These are phyloP conservation scores for Cyanocitta stelleri DNA, from an alignment of 2,113 vertebrate species.

Conservation along the genomic window DNA sequence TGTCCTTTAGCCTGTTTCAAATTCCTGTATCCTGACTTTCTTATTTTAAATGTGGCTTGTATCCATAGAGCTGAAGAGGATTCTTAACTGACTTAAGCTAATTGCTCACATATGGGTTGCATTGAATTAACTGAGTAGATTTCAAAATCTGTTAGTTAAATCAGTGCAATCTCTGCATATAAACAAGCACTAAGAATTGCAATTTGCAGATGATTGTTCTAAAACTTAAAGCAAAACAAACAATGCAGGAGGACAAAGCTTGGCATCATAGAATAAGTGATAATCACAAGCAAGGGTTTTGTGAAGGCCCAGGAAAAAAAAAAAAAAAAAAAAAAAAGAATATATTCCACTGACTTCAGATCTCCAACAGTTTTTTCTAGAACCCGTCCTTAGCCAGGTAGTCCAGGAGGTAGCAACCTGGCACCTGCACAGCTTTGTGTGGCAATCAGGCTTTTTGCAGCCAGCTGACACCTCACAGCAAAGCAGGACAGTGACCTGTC, in stretches of 20 bases:
- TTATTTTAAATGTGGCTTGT: conserved; percentile 6
- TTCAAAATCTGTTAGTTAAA: conserved; percentile 48
- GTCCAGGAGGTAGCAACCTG: background rate
- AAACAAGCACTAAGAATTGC: conserved; percentile 16
- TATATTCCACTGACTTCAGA: background rate
- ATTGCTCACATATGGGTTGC: conserved; percentile 51
- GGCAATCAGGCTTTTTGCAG: background rate
- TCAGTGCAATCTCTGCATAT: conserved; percentile 10
- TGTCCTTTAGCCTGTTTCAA: background rate
- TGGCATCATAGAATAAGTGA: background rate
- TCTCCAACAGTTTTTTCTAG: background rate
- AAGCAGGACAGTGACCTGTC: background rate
- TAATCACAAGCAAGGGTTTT: background rate
- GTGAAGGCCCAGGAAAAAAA: background rate
- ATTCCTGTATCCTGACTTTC: background rate
- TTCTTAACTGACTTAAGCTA: conserved; percentile 44
- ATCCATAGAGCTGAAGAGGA: conserved; percentile 4
- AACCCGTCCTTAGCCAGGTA: background rate
- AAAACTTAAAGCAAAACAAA: background rate
- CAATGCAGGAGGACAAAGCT: background rate
- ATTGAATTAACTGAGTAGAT: conserved; percentile 12
- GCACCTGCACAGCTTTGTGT: background rate
- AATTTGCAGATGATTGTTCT: background rate
- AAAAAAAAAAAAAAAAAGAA: too few species aligned
- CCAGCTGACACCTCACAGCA: background rate